phyloP scores from a whole-genome alignment of 35 echinoderm and acorn worm species.

The Acanthaster planci region DNA sequence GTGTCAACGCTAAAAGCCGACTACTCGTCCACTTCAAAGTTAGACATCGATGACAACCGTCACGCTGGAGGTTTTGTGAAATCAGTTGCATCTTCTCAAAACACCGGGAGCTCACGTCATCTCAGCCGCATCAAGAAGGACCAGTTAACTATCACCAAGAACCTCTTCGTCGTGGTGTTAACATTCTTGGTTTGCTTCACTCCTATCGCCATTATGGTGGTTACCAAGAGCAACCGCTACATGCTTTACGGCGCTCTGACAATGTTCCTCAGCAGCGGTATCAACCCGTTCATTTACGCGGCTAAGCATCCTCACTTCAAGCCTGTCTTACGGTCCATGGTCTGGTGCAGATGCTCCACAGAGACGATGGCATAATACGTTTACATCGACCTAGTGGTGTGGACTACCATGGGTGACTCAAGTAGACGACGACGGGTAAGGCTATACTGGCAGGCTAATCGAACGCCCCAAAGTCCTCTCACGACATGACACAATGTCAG shows the following conservation, averaged over 20 bases:
- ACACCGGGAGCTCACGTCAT: background rate
- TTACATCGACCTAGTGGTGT: too few species aligned
- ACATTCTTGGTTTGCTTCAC: background rate
- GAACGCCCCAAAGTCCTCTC: too few species aligned
- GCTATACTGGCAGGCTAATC: too few species aligned
- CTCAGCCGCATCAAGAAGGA: background rate
- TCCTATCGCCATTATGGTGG: background rate
- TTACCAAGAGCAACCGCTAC: constrained; percentile 1
- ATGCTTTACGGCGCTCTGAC: constrained; percentile 3
- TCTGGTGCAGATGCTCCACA: constrained; percentile 4
- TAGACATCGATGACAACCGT: background rate
- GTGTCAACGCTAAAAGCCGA: background rate
- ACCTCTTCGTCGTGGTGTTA: constrained; percentile 10
- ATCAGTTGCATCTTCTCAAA: background rate
- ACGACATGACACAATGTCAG: too few species aligned
- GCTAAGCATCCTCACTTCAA: constrained; percentile 35
- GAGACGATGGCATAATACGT: too few species aligned
- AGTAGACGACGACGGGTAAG: too few species aligned
- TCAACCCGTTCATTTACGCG: constrained; percentile 36
- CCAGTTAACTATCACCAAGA: background rate
- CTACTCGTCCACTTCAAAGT: background rate
- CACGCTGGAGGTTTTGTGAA: background rate
- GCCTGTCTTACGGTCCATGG: background rate
- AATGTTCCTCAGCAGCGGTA: background rate
- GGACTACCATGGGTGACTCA: too few species aligned